Base-by-base conservation (phyloP, 2,797 vertebrate genomes). In the Bovichtus diacanthus region DNA sequence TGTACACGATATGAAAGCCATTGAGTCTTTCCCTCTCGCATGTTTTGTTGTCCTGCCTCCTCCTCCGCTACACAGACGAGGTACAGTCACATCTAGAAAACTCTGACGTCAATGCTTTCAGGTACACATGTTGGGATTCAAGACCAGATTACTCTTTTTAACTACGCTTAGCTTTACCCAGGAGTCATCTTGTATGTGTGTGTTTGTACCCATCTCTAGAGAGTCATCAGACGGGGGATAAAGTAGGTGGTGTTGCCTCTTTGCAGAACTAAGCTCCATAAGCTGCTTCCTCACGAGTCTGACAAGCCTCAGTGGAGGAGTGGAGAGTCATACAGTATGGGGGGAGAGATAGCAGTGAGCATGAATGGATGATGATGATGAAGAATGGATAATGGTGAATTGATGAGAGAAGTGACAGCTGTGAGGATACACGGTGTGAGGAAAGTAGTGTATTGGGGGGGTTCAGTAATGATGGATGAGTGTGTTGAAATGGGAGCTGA, bases 231-330 rank as follows among this genome's bases (percentile, higher is more conserved):
- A 78, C 76, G n/a, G 78, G 61, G 85, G 86, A 93, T 92, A 78
- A 90, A 87, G 84, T 70, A 73, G 87, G 82, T 70, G 87, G 78
- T 79, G 84, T 83, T 84, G 84, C 31, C 8, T 86, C 77, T 88
- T 82, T 84, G 81, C 59, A 70, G 53, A 76, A 64, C 77, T 93
- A 90, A 94, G 86, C 92, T 81, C 66, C 75, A 39, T 93, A 94
- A 94, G 92, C 93, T 84, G 84, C 92, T 90, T 90, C 87, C 82
- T 90, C 80, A 54, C 74, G 29, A n/a, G 74, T 80, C 41, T 74
- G 74, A 77, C 74, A 50, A 78, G 70, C 76, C 70, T 80, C 53
- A 38, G 71, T 55, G 73, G 63, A 69, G 65, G 61, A 71, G 74
- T 44, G 63, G 69, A 18, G 79, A 46, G 73, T 49, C 23, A 36